Base-by-base conservation (phyloP, 2,113 vertebrate genomes). In the Tetrao urogallus region DNA sequence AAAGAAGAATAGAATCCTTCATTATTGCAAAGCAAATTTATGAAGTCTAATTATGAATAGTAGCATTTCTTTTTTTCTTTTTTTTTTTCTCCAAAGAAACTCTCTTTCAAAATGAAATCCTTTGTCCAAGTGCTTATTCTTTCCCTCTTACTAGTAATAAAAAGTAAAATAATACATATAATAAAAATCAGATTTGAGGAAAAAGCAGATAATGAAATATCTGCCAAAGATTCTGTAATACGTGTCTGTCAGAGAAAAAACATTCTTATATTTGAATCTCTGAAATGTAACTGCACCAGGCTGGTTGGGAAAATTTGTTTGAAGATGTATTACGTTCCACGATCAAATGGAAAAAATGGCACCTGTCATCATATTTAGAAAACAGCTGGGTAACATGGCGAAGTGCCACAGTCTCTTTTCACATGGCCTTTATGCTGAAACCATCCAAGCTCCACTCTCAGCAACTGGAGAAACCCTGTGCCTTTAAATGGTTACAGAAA, bases 321-420 rank as follows among this genome's bases (percentile, higher is more conserved):
- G 98, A 98, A 98, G 98, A 97, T 96, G 87, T 98, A 98, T 98
- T 98, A 97, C 96, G 93, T 98, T 98, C 97, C 98, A 97, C 90
- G 94, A 97, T 97, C 98, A 98, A 97, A 98, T 97, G 97, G 97
- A 97, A 98, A 98, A 97, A 96, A 95, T 95, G 97, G 96, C 97
- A 98, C 96, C 97, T 98, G 98, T 97, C 97, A 86, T 95, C 75
- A 95, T 98, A 97, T 96, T 98, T 97, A 97, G 97, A 95, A 98
- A 97, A 98, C 98, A 96, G 97, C 97, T 89, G 88, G 93, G 94
- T 94, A 97, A 95, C 94, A 97, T 98, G 97, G 98, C 96, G 54
- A 56, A 85, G 87, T 96, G 97, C 98, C 98, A 98, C 50, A 13
- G 89, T 60, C 80, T 91, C 91, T 95, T 93, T 97, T 97, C 97